Base-by-base conservation (phyloP, 2,113 vertebrate genomes). In the Oxygymnocypris stewartii region DNA sequence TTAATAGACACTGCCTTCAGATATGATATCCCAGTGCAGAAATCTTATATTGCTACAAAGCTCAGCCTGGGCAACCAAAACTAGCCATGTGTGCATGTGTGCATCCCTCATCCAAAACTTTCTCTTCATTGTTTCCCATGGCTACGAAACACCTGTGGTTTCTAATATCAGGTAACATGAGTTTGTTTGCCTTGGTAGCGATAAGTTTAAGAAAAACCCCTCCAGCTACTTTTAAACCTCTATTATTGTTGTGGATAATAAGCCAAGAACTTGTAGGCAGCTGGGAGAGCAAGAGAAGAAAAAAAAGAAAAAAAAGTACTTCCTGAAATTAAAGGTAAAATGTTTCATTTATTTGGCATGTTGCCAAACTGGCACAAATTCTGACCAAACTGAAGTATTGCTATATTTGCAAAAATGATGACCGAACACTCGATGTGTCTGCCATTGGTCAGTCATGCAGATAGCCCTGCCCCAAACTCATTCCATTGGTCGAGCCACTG, bases 81-180 rank as follows among this genome's bases (percentile, higher is more conserved):
- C 14, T 25, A 76, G 42, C 12, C 57, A n/a, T 59, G 8, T 59
- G 25, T n/a, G n/a, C n/a, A n/a, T n/a, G n/a, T n/a, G n/a, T 67
- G 31, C 13, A 67, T 13, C 25, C 63, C 63, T 67, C 4, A 67
- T 31, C 28, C 25, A 67, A 31, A 67, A 31, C n/a, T 67, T 67
- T 28, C 63, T 67, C 74, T 76, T 49, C 1, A 76, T 76, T 6
- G 28, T 76, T 76, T 75, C 73, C 40, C 11, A 4, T 44, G 20
- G 73, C 73, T 28, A 25, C 3, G 2, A 76, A 76, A n/a, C 42
- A 76, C 73, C 42, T 75, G 42, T 47, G 73, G n/a, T 76, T 76
- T 76, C n/a, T 14, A 49, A 76, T 76, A 49, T 49, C 6, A 76
- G 42, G 37, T 49, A 28, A 76, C 16, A 49, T 42, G 71, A 74